Evolutionary conservation across 1,140 invertebrate species (phyloP).

Genomic region (Gonatopus flavifemur): DNA sequence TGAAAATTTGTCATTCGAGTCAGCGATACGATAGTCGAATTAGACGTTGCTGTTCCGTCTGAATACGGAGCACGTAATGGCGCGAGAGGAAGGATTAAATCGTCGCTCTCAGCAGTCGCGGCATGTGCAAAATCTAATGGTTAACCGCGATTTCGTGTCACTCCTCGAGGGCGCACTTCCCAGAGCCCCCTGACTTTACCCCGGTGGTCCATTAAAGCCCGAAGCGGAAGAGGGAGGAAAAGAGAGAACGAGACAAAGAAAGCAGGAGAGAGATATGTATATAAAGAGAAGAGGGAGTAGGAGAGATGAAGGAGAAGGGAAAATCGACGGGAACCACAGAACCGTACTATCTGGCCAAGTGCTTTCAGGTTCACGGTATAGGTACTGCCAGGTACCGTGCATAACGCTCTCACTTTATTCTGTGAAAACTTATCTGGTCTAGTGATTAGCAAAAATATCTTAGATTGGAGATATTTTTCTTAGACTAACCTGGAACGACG

Average conservation of each 20-base stretch:
- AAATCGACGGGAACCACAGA: conserved; percentile 18
- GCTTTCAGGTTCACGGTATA: conserved; percentile 9
- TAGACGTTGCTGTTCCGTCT: no score
- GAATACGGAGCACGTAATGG: conserved; percentile 3
- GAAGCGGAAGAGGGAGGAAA: conserved; percentile 10
- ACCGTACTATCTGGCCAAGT: conserved; percentile 18
- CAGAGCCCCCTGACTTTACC: conserved; percentile 10
- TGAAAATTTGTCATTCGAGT: no score
- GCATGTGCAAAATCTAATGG: conserved; percentile 20
- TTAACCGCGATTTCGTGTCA: conserved; percentile 27
- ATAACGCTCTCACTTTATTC: no score
- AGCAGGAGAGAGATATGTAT: conserved; percentile 20
- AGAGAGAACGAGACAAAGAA: conserved; percentile 10
- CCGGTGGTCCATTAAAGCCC: conserved; percentile 20
- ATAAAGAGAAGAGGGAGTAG: no score
- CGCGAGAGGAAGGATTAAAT: conserved; percentile 12
- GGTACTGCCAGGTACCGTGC: no score
- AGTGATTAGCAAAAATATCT: background rate
- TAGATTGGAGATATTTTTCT: background rate
- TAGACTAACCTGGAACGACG: background rate
- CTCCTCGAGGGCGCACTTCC: conserved; percentile 15
- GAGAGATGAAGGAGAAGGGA: conserved; percentile 5
- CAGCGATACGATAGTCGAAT: no score
- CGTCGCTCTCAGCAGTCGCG: conserved; percentile 7
- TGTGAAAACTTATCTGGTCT: conserved; percentile 7